These are phyloP conservation scores for Catocala nupta DNA, from an alignment of 2,888 invertebrate genomes.

Conservation along the genomic window DNA sequence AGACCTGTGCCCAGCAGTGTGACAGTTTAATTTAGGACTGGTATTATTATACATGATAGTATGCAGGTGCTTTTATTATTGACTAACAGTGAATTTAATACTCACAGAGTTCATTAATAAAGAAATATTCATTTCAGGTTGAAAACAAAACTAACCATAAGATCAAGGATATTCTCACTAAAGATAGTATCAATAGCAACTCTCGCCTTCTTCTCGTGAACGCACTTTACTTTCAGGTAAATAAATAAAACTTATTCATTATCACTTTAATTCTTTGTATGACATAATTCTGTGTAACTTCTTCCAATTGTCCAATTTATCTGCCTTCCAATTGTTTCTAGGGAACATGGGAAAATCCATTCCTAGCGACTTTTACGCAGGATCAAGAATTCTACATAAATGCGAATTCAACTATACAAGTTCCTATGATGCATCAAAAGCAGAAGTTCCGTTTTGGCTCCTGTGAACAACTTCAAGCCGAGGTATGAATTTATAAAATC, in stretches of 20 bases:
- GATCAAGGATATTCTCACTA: conserved; percentile 91
- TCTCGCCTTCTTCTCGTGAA: conserved; percentile 93
- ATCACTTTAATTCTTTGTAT: too few relatives aligned
- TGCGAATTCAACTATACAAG: conserved; percentile 84
- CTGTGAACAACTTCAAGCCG: conserved; percentile 68
- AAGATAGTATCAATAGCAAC: conserved; percentile 82
- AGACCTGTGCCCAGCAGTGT: too few relatives aligned
- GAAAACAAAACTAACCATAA: conserved; percentile 92
- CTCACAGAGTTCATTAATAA: not conserved
- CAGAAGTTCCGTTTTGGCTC: conserved; percentile 77
- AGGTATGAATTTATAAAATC: conserved; percentile 61
- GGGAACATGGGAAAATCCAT: conserved; percentile 91
- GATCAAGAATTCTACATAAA: conserved; percentile 89
- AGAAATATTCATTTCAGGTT: conserved; percentile 72
- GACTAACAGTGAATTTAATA: too few relatives aligned
- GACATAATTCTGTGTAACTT: too few relatives aligned
- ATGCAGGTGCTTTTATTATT: too few relatives aligned
- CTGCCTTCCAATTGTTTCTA: conserved; percentile 41
- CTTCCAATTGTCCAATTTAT: too few relatives aligned
- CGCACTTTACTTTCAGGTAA: conserved; percentile 94
- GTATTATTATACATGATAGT: conserved; percentile 1
- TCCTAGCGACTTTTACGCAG: conserved; percentile 86
- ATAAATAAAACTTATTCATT: not conserved
- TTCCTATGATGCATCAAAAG: conserved; percentile 91
- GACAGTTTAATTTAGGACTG: conserved; percentile 8